Percentiles rank a stretch among this genome's conserved stretches.
phyloP scores from a whole-genome alignment of 1,140 invertebrate genomes.

The Euschistus heros region DNA sequence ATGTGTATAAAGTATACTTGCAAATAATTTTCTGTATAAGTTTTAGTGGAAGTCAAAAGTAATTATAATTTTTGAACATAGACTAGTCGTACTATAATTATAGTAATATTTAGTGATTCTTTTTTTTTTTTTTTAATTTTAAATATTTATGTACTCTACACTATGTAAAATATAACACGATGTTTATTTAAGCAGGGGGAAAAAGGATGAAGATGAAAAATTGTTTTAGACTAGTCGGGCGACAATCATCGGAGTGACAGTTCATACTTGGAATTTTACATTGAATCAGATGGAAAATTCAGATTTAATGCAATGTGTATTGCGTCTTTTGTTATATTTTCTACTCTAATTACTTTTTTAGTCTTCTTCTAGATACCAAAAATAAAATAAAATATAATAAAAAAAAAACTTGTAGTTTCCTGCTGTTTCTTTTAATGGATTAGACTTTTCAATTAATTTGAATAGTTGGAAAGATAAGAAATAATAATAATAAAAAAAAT shows the following conservation, averaged over 20 bases:
- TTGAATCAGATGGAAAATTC: background rate
- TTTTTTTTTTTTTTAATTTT: background rate
- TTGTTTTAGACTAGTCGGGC: conserved; percentile 14
- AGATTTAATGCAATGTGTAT: background rate
- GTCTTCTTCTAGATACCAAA: too few species aligned
- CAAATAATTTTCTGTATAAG: background rate
- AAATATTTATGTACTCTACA: conserved; percentile 2
- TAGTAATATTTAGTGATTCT: conserved; percentile 11
- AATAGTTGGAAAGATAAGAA: background rate
- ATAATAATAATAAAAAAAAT: background rate
- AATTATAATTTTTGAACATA: conserved; percentile 14
- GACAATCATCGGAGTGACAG: conserved; percentile 10
- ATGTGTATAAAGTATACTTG: conserved; percentile 20
- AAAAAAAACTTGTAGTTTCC: background rate
- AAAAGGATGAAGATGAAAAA: background rate
- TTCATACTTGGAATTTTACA: background rate
- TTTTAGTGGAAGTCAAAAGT: conserved; percentile 11
- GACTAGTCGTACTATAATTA: conserved; percentile 16
- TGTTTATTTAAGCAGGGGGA: background rate
- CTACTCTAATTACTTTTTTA: too few species aligned
- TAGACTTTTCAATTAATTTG: background rate
- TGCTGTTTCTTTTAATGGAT: conserved; percentile 1
- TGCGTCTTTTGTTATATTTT: background rate
- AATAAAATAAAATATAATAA: too few species aligned
- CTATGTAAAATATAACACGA: too few species aligned